phyloP scores from a whole-genome alignment of 1,140 invertebrate genomes.

The Aphelenchoides besseyi region DNA sequence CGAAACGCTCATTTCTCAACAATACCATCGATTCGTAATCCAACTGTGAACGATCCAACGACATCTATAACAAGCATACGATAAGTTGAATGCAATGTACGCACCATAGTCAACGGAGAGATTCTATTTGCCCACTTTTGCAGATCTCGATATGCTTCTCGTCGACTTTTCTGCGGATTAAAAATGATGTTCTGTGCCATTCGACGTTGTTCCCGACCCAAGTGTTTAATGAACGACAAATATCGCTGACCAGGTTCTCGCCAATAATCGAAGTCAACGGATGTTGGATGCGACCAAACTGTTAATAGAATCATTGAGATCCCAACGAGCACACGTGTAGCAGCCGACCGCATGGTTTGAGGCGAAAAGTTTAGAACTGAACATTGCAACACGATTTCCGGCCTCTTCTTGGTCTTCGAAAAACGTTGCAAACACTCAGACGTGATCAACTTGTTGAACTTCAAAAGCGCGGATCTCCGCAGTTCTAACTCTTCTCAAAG shows the following conservation, averaged over 20 bases:
- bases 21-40: neutral
- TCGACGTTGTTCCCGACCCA: neutral
- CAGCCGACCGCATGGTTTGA: too few relatives aligned
- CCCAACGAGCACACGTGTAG: too few relatives aligned
- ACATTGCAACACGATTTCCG: too few relatives aligned
- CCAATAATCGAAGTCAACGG: neutral
- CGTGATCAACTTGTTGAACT: too few relatives aligned
- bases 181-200: neutral
- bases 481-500: too few relatives aligned
- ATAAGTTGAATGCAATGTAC: neutral
- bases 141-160: neutral
- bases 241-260: neutral
- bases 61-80: neutral
- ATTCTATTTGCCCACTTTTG: neutral
- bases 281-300: too few relatives aligned
- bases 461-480: too few relatives aligned
- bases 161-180: conserved; percentile 5
- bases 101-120: neutral
- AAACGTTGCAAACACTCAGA: too few relatives aligned
- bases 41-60: neutral
- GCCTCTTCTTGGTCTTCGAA: too few relatives aligned
- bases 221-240: neutral
- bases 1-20: neutral
- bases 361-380: too few relatives aligned
- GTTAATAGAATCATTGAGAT: too few relatives aligned